phyloP scores from a whole-genome alignment of 2,797 vertebrate genomes.

The Vireo griseus region DNA sequence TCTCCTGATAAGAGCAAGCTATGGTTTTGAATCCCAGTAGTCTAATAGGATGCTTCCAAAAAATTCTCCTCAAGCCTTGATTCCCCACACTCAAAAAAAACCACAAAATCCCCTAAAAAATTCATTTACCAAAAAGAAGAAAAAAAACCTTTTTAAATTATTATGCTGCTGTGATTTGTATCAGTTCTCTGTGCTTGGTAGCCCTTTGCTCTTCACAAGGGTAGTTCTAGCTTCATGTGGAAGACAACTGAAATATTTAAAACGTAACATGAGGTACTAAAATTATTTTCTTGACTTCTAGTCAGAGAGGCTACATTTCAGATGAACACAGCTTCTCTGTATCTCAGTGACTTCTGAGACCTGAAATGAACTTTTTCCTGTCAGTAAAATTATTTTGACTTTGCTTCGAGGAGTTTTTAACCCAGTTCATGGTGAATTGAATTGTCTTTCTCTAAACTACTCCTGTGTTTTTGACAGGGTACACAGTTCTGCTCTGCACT shows the following conservation, averaged over 20 bases:
- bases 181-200: background rate
- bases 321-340: background rate
- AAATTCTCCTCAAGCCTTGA: background rate
- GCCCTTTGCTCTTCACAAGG: background rate
- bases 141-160: background rate
- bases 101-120: background rate
- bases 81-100: background rate
- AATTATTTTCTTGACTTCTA: background rate
- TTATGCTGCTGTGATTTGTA: background rate
- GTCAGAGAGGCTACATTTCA: background rate
- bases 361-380: background rate
- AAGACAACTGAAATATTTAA: background rate
- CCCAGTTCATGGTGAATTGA: background rate
- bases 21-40: background rate
- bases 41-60: background rate
- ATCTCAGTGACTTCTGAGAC: background rate
- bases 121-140: background rate
- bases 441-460: background rate
- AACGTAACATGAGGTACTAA: background rate
- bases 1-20: background rate
- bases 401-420: background rate
- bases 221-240: background rate
- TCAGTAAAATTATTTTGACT: background rate
- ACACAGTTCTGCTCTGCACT: background rate
- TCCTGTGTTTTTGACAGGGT: background rate